These are phyloP conservation scores for Procambarus virginalis DNA, from an alignment of 1,140 invertebrate genomes.

Conservation along the genomic window DNA sequence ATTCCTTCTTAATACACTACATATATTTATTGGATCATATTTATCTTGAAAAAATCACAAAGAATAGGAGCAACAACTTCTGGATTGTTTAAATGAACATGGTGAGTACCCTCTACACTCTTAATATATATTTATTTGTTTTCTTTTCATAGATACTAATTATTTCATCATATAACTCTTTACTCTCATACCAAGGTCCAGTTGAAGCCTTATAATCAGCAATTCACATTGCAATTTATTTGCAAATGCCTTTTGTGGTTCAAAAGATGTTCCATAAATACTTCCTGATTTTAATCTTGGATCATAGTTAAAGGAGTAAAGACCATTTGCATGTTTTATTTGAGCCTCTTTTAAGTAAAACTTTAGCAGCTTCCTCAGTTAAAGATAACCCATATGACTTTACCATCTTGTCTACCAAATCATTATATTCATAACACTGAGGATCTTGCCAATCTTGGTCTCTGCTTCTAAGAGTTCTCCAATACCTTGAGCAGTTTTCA, in stretches of 20 bases:
- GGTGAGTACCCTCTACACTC: constrained; percentile 43
- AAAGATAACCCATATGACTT: constrained; percentile 30
- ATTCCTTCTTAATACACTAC: too few species aligned
- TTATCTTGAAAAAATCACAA: constrained; percentile 1
- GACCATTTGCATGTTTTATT: constrained; percentile 71
- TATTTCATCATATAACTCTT: constrained; percentile 76
- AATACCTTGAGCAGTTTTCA: constrained; percentile 69
- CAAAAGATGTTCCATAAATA: constrained; percentile 60
- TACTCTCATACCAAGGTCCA: constrained; percentile 76
- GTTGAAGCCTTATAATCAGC: constrained; percentile 84
- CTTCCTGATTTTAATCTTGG: constrained; percentile 54
- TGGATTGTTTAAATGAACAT: constrained; percentile 51
- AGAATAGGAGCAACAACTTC: constrained; percentile 38
- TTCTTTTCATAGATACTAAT: constrained; percentile 80
- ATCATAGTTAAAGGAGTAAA: constrained; percentile 69
- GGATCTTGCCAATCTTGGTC: not conserved
- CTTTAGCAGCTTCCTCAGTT: constrained; percentile 80
- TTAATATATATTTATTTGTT: constrained; percentile 73
- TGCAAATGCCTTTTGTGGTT: constrained; percentile 68
- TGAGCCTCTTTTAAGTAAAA: constrained; percentile 76
- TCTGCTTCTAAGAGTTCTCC: constrained; percentile 63
- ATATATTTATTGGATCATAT: too few species aligned
- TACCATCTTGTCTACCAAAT: constrained; percentile 26
- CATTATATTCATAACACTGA: constrained; percentile 25
- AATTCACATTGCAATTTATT: constrained; percentile 79